A percentile compares a stretch with the other conserved stretches of the same genome.
These are phyloP conservation scores for Cottoperca gobio DNA, from an alignment of 2,797 vertebrate genomes.

Conservation along the genomic window DNA sequence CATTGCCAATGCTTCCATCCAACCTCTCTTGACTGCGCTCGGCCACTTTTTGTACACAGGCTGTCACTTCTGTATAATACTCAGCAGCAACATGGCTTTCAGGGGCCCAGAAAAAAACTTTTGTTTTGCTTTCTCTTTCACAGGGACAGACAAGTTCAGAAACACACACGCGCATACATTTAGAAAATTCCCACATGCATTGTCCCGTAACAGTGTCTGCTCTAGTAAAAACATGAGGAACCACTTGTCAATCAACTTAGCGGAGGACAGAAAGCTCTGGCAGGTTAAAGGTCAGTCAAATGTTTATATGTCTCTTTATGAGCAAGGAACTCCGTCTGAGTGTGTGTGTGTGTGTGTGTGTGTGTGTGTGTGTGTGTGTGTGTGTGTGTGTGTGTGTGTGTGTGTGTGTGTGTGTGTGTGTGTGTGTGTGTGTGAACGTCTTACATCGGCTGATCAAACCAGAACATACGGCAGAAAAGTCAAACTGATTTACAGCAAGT, in stretches of 20 bases:
- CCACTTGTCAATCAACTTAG: slow-evolving; percentile 27
- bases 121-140: slow-evolving; percentile 23
- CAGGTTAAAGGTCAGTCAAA: slow-evolving; percentile 44
- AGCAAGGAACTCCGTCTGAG: slow-evolving; percentile 12
- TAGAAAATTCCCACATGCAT: slow-evolving; percentile 13
- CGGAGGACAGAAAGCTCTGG: slow-evolving; percentile 34
- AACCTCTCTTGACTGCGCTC: slow-evolving; percentile 23
- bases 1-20: slow-evolving; percentile 18
- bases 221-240: slow-evolving; percentile 14
- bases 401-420: background rate
- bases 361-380: slow-evolving; percentile 2
- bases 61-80: slow-evolving; percentile 54
- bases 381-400: slow-evolving; percentile 2
- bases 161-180: slow-evolving; percentile 16
- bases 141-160: slow-evolving; percentile 35
- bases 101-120: slow-evolving; percentile 39
- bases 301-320: slow-evolving; percentile 58
- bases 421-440: background rate
- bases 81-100: slow-evolving; percentile 44
- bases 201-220: slow-evolving; percentile 21
- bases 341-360: slow-evolving; percentile 9
- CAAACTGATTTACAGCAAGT: too few relatives aligned
- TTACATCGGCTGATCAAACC: background rate
- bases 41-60: slow-evolving; percentile 42
- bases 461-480: background rate